Evolutionary conservation across 2,797 vertebrate species (phyloP).

Genomic region (Chelon auratus): DNA sequence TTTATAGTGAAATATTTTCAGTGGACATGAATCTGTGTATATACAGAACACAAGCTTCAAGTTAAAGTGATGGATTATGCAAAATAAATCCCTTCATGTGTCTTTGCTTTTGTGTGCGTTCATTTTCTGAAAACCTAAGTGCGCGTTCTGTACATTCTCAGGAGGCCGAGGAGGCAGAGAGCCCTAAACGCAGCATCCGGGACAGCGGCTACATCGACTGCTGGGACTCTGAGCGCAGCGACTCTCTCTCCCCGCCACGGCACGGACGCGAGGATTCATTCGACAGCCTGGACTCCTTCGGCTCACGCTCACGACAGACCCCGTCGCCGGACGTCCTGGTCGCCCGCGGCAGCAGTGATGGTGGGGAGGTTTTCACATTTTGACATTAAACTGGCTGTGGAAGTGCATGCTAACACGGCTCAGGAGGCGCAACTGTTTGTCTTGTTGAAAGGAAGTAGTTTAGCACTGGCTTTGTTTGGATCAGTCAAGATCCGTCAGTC

Average conservation of each 20-base stretch:
- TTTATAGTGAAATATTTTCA: background rate
- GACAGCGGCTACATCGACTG: constrained; percentile 99
- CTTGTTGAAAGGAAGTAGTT: constrained; percentile 24
- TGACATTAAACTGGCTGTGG: background rate
- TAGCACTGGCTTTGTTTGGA: constrained; percentile 21
- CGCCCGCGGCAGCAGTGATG: constrained; percentile 94
- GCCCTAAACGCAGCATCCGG: constrained; percentile 92
- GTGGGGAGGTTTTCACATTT: constrained; percentile 76
- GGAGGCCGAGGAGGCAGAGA: constrained; percentile 94
- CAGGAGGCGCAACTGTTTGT: constrained; percentile 9
- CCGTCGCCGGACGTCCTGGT: constrained; percentile 96
- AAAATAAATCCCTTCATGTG: background rate
- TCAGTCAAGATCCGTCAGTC: constrained; percentile 37
- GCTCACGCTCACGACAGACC: constrained; percentile 95
- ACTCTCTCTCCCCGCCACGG: constrained; percentile 94
- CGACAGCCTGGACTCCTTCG: constrained; percentile 98
- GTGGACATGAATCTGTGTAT: background rate
- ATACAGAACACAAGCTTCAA: background rate
- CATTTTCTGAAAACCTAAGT: background rate
- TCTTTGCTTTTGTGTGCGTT: background rate
- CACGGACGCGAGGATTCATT: constrained; percentile 97
- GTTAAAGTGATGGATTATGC: background rate
- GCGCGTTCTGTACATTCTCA: constrained; percentile 55
- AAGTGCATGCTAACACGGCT: background rate
- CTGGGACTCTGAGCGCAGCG: constrained; percentile 97